These are phyloP conservation scores for Cinclus cinclus DNA, from an alignment of 2,113 vertebrate species.

Conservation along the genomic window DNA sequence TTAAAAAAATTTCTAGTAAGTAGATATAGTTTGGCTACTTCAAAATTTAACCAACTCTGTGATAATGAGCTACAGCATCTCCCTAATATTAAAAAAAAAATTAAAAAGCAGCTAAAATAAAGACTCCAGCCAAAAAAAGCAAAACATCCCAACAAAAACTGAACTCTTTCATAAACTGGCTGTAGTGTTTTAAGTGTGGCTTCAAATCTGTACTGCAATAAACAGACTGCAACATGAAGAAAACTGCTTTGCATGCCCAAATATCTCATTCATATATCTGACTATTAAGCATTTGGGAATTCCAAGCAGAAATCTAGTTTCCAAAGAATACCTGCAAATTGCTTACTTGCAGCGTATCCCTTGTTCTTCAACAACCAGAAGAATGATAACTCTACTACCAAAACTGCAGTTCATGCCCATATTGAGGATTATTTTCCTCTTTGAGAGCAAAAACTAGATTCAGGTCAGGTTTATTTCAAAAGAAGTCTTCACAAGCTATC, in stretches of 20 bases:
- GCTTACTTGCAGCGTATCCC: not conserved
- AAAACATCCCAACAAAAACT: not conserved
- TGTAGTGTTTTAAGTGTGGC: not conserved
- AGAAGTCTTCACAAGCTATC: not conserved
- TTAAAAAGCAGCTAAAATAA: not conserved
- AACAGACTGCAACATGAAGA: not conserved
- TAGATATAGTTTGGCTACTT: not conserved
- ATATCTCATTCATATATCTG: not conserved
- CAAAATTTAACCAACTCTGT: not conserved
- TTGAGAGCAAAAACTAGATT: not conserved
- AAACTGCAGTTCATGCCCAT: not conserved
- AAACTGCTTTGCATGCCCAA: not conserved
- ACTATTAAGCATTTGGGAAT: not conserved
- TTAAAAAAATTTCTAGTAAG: not conserved
- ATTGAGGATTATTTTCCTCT: not conserved
- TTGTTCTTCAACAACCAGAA: not conserved
- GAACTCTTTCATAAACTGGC: not conserved
- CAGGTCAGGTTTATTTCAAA: not conserved
- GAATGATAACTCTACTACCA: not conserved
- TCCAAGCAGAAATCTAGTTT: not conserved
- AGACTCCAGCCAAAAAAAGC: not conserved
- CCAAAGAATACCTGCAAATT: not conserved
- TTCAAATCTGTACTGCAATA: not conserved
- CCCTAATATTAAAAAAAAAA: not conserved
- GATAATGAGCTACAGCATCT: not conserved